A percentile compares a stretch with the other conserved stretches of the same genome.
Evolutionary conservation across 2,113 vertebrate species (phyloP).

Genomic region (Columba janthina): DNA sequence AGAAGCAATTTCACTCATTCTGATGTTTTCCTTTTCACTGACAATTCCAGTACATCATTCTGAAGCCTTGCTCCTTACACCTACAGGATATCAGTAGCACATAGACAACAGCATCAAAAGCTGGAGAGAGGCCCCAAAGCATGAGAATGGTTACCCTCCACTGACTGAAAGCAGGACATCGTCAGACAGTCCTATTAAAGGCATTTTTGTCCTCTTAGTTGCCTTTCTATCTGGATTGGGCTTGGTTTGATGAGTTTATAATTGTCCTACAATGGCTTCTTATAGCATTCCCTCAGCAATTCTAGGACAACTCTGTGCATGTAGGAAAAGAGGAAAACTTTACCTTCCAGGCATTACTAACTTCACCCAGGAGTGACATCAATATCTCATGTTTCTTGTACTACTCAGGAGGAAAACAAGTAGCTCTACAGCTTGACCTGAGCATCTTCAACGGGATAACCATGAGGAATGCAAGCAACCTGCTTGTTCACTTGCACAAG

Average conservation of each 20-base stretch:
- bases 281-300: neutral
- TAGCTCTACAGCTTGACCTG: neutral
- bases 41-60: neutral
- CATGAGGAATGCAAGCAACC: neutral
- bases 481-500: neutral
- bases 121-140: neutral
- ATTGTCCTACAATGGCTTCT: neutral
- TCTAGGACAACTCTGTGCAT: neutral
- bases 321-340: neutral
- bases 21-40: neutral
- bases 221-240: neutral
- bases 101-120: neutral
- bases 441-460: neutral
- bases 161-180: neutral
- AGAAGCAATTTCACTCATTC: neutral
- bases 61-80: neutral
- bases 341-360: neutral
- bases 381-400: neutral
- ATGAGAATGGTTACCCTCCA: neutral
- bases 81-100: neutral
- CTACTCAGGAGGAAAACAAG: fast-evolving
- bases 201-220: neutral
- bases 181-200: neutral
- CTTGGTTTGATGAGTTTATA: neutral
- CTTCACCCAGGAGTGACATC: neutral